phyloP scores from a whole-genome alignment of 2,888 invertebrate genomes.

The Leptarthrus brevirostris region DNA sequence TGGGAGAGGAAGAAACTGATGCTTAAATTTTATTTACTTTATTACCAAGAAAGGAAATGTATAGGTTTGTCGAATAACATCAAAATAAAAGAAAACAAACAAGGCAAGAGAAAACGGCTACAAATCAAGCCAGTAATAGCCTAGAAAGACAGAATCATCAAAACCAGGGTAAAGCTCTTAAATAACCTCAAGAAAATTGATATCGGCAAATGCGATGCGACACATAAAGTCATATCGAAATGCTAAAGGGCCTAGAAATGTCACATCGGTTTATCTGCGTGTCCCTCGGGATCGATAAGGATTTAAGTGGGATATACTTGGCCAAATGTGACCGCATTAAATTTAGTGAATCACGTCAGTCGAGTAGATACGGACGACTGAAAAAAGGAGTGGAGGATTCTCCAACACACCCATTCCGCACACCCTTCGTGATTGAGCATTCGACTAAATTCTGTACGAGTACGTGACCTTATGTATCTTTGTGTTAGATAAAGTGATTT shows the following conservation, averaged over 20 bases:
- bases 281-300: constrained; percentile 67
- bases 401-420: constrained; percentile 20
- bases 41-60: too few species aligned
- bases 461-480: constrained; percentile 48
- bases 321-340: constrained; percentile 67
- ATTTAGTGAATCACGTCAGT: constrained; percentile 59
- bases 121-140: too few species aligned
- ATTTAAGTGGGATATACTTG: constrained; percentile 67
- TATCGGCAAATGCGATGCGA: constrained; percentile 45
- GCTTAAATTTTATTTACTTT: too few species aligned
- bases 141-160: neutral
- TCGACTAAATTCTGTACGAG: constrained; percentile 33
- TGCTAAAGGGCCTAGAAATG: constrained; percentile 46
- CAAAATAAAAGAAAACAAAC: too few species aligned
- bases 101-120: too few species aligned
- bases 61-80: too few species aligned
- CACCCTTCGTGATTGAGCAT: constrained; percentile 38
- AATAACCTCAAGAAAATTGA: constrained; percentile 45
- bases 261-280: constrained; percentile 54
- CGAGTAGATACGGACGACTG: constrained; percentile 50
- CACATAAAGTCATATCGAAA: constrained; percentile 51
- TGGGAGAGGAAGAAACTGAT: too few species aligned
- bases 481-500: constrained; percentile 51
- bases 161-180: constrained; percentile 3
- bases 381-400: constrained; percentile 45